Percentiles rank a stretch among this genome's conserved stretches.
These are phyloP conservation scores for Orycteropus afer DNA, from an alignment of 2,113 vertebrate genomes.

Conservation along the genomic window DNA sequence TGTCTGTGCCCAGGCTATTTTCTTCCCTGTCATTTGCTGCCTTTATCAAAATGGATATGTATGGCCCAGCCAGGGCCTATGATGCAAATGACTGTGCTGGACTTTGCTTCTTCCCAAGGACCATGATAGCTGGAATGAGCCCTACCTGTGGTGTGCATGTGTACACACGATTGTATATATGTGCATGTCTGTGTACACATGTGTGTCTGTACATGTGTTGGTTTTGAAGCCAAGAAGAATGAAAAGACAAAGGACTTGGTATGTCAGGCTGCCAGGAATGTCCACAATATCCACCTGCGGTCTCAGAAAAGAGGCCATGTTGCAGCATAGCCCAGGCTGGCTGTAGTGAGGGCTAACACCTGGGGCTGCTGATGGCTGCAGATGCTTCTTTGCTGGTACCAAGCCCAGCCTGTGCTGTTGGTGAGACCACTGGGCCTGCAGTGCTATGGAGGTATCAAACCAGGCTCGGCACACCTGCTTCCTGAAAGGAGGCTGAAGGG, in stretches of 20 bases:
- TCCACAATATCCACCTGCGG: background rate
- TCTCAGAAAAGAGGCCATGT: background rate
- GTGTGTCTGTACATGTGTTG: background rate
- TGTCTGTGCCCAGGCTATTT: background rate
- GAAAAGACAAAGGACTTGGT: background rate
- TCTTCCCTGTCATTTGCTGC: background rate
- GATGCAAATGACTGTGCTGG: background rate
- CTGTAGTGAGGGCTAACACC: background rate
- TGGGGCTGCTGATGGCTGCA: background rate
- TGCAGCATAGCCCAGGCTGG: background rate
- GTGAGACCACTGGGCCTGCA: background rate
- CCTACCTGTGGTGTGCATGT: background rate
- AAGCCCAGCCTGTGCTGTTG: accelerated
- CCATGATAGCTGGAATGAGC: background rate
- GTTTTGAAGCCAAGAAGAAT: background rate
- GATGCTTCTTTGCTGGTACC: background rate
- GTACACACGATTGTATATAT: too few species aligned
- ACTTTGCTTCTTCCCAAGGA: constrained; percentile 11
- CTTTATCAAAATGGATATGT: background rate
- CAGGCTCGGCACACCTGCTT: background rate
- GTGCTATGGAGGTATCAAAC: accelerated
- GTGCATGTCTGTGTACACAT: too few species aligned
- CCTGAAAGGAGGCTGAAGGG: background rate
- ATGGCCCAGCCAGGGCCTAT: background rate
- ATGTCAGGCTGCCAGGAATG: background rate